Evolutionary conservation across 1,140 invertebrate species (phyloP).

Genomic region (Aphelenchoides fujianensis): DNA sequence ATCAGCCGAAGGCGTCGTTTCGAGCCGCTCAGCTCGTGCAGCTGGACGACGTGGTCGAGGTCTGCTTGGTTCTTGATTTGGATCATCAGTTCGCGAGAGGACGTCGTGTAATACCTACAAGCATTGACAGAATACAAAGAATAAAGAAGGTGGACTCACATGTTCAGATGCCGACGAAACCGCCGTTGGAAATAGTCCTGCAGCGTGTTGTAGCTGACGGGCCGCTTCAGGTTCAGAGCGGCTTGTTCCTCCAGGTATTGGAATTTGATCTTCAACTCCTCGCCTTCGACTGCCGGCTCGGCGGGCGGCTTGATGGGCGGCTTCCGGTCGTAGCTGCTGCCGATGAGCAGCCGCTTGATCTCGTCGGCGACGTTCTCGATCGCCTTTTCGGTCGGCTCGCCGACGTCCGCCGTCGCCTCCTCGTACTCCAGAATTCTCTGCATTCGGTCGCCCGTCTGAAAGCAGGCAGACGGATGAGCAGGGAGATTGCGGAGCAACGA

Average conservation of each 20-base stretch:
- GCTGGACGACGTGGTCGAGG: slow-evolving; percentile 39
- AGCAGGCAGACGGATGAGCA: neutral
- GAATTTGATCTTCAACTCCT: slow-evolving; percentile 42
- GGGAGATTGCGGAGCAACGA: too few relatives aligned
- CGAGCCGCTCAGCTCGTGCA: slow-evolving; percentile 34
- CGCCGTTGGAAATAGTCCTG: slow-evolving; percentile 51
- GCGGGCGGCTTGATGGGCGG: neutral
- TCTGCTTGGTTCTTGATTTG: slow-evolving; percentile 43
- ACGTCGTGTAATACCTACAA: slow-evolving; percentile 40
- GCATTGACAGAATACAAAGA: neutral
- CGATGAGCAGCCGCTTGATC: slow-evolving; percentile 8
- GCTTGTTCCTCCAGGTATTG: slow-evolving; percentile 45
- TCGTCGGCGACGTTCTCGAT: slow-evolving; percentile 7
- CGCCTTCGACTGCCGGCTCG: slow-evolving; percentile 20
- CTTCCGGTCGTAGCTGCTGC: neutral
- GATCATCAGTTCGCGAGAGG: slow-evolving; percentile 45
- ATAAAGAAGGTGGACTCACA: neutral
- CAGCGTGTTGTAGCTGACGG: slow-evolving; percentile 36
- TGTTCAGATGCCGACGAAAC: slow-evolving; percentile 44
- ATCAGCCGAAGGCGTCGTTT: slow-evolving; percentile 43
- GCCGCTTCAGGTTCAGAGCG: slow-evolving; percentile 36
- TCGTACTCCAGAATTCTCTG: slow-evolving; percentile 5
- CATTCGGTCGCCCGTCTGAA: neutral
- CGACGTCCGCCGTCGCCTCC: neutral
- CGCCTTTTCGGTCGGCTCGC: neutral